Percentiles rank a stretch among this genome's conserved stretches.
Evolutionary conservation across 35 echinoderm and acorn worm genomes (phyloP).

Genomic region (Apostichopus californicus): DNA sequence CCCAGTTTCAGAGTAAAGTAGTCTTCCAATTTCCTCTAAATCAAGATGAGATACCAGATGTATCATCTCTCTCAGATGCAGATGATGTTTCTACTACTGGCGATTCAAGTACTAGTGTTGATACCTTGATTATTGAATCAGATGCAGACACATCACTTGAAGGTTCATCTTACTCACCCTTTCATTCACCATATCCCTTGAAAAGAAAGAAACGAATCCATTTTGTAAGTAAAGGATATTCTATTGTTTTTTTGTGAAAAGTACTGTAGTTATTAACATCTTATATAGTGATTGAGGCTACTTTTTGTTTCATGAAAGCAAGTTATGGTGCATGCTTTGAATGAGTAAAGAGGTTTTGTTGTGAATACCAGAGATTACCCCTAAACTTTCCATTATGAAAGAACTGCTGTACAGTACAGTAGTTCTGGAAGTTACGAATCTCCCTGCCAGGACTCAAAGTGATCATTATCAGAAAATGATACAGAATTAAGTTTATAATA

Average conservation of each 20-base stretch:
- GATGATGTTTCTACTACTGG: neutral
- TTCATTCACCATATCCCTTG: neutral
- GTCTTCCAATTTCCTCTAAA: no score
- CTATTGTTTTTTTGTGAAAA: neutral
- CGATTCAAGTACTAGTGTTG: neutral
- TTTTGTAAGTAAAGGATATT: conserved; percentile 23
- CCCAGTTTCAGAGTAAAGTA: no score
- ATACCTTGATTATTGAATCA: neutral
- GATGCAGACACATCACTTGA: neutral
- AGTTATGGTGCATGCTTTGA: neutral
- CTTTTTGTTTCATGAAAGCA: neutral
- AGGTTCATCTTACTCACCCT: conserved; percentile 7
- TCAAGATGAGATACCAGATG: neutral
- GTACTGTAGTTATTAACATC: neutral
- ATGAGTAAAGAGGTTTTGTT: neutral
- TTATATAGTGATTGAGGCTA: neutral
- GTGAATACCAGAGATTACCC: neutral
- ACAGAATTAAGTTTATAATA: no score
- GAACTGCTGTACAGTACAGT: no score
- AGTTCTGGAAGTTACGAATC: no score
- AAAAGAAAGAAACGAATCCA: neutral
- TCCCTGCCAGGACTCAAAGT: no score
- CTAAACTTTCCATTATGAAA: neutral
- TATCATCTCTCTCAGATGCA: neutral
- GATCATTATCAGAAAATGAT: no score